Percentiles rank a stretch among this genome's conserved stretches.
Evolutionary conservation across 2,797 vertebrate genomes (phyloP).

Genomic region (Spinus olivaceus): DNA sequence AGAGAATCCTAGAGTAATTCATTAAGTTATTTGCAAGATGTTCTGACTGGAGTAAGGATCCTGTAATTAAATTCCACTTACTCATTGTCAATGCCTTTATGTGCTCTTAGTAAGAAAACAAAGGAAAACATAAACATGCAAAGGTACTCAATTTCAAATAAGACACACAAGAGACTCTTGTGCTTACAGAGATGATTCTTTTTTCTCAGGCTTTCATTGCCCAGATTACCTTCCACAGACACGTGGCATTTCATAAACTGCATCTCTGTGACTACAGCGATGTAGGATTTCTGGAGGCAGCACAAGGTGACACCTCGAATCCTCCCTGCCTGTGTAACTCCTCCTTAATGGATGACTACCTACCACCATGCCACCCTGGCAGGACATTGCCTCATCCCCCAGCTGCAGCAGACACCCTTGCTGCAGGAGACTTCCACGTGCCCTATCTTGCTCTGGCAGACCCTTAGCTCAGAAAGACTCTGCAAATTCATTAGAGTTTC

Average conservation of each 20-base stretch:
- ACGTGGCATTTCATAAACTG: background rate
- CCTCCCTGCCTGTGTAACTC: background rate
- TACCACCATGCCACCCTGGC: background rate
- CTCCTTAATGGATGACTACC: background rate
- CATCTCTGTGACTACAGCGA: background rate
- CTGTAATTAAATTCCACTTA: background rate
- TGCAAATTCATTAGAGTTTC: background rate
- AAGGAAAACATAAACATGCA: background rate
- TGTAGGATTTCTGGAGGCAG: background rate
- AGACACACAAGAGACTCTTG: background rate
- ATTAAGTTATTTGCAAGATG: conserved; percentile 10
- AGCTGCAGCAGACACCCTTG: accelerated
- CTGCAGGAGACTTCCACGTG: accelerated
- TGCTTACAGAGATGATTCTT: background rate
- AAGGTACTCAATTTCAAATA: background rate
- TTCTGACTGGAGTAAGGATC: background rate
- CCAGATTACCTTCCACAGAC: background rate
- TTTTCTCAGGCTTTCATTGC: background rate
- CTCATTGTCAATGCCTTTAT: background rate
- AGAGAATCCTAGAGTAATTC: background rate
- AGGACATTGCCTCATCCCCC: background rate
- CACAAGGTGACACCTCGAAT: accelerated
- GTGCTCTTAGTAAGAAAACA: conserved; percentile 4
- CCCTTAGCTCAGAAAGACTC: background rate
- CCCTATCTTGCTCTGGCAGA: background rate